phyloP scores from a whole-genome alignment of 2,888 invertebrate genomes.

The Drosophila emarginata region DNA sequence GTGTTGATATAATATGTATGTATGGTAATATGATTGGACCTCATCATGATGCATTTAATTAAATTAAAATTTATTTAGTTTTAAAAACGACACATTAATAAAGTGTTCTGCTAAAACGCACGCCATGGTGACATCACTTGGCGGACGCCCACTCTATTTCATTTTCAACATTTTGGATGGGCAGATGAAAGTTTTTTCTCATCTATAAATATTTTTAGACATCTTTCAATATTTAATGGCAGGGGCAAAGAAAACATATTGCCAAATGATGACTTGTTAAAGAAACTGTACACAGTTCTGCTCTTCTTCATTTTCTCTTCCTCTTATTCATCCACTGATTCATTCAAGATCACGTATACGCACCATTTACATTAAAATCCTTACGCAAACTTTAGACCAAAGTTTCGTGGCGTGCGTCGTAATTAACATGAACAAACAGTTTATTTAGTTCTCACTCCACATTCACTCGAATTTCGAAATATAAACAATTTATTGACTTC shows the following conservation, averaged over 20 bases:
- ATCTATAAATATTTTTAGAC: constrained; percentile 20
- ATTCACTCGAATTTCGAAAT: constrained; percentile 43
- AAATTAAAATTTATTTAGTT: constrained; percentile 51
- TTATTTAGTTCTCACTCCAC: constrained; percentile 49
- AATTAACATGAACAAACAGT: constrained; percentile 44
- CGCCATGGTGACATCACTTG: constrained; percentile 69
- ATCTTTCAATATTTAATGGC: constrained; percentile 24
- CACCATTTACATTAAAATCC: constrained; percentile 79
- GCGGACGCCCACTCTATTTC: constrained; percentile 34
- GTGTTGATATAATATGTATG: constrained; percentile 9
- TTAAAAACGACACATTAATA: constrained; percentile 40
- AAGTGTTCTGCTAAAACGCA: constrained; percentile 55
- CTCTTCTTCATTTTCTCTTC: not conserved
- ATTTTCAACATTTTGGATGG: constrained; percentile 8
- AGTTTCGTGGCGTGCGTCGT: constrained; percentile 47
- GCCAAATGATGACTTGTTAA: constrained; percentile 60
- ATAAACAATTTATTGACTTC: constrained; percentile 58
- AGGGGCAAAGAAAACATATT: constrained; percentile 36
- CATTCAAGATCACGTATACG: constrained; percentile 67
- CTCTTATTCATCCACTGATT: constrained; percentile 40
- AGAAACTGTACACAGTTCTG: constrained; percentile 20
- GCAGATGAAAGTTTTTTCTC: constrained; percentile 42
- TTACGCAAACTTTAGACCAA: constrained; percentile 56
- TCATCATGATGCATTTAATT: constrained; percentile 57
- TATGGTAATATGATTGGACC: constrained; percentile 16